A percentile compares a stretch with the other conserved stretches of the same genome.
phyloP scores from a whole-genome alignment of 2,113 vertebrate species.

The Poecile atricapillus region DNA sequence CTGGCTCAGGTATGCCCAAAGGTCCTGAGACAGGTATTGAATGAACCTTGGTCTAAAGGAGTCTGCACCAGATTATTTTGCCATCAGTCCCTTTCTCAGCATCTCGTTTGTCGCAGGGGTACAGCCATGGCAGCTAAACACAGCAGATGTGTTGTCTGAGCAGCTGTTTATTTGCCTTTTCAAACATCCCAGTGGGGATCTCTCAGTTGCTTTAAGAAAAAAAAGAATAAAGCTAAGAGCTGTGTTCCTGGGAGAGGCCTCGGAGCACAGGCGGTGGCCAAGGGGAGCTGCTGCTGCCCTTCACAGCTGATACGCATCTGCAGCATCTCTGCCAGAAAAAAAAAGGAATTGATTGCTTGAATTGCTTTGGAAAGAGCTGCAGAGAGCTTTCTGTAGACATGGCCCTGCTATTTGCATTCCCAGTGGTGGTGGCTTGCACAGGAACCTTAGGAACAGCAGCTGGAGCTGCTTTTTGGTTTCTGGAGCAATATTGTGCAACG shows the following conservation, averaged over 20 bases:
- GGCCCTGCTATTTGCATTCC: background rate
- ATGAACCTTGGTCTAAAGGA: background rate
- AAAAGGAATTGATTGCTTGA: background rate
- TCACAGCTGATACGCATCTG: background rate
- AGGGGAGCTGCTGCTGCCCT: background rate
- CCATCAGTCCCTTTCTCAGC: rapidly evolving
- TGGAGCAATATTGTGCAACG: background rate
- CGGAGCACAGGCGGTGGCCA: rapidly evolving
- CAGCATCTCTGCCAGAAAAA: background rate
- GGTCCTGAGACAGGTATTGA: background rate
- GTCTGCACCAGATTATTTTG: background rate
- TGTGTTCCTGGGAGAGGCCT: background rate
- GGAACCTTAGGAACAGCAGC: background rate
- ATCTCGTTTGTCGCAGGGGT: background rate
- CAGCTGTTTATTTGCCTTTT: constrained; percentile 1
- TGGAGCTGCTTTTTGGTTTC: background rate
- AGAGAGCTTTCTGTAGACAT: background rate
- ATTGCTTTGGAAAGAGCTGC: background rate
- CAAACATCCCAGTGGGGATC: background rate
- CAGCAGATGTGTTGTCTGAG: background rate
- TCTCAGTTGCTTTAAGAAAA: background rate
- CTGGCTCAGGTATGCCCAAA: background rate
- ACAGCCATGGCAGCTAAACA: background rate
- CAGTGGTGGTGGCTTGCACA: background rate
- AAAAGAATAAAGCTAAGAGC: background rate